phyloP scores from a whole-genome alignment of 2,888 invertebrate genomes.

The Anticlea derivata region DNA sequence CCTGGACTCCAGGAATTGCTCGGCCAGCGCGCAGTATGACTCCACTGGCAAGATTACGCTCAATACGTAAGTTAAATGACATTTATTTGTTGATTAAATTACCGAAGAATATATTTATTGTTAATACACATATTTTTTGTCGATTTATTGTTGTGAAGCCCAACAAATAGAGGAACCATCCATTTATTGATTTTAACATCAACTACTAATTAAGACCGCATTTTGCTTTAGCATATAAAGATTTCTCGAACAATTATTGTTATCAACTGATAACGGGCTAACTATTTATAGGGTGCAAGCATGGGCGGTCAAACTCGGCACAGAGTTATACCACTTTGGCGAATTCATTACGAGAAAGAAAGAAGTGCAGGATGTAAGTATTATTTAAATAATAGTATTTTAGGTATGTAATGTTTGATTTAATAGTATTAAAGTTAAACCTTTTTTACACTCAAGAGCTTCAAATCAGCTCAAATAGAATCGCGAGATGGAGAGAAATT shows the following conservation, averaged over 20 bases:
- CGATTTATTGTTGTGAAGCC: not conserved
- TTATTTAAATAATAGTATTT: too few relatives aligned
- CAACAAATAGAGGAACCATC: not conserved
- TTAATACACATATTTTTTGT: not conserved
- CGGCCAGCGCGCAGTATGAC: conserved; percentile 72
- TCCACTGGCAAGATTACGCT: conserved; percentile 66
- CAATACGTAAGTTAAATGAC: conserved; percentile 65
- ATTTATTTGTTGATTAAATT: not conserved
- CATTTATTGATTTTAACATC: conserved; percentile 7
- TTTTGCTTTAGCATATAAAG: not conserved
- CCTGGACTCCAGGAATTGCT: conserved; percentile 73
- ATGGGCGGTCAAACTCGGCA: conserved; percentile 92
- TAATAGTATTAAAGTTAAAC: not conserved
- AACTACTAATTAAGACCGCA: conserved; percentile 6
- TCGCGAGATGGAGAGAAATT: conserved; percentile 90
- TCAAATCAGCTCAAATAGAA: conserved; percentile 90
- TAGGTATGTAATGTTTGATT: not conserved
- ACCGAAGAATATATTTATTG: too few relatives aligned
- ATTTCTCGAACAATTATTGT: not conserved
- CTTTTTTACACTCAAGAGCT: conserved; percentile 83
- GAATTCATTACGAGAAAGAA: conserved; percentile 91
- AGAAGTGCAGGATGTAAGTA: conserved; percentile 89
- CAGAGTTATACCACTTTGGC: conserved; percentile 91
- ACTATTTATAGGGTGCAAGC: conserved; percentile 86
- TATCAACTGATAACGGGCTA: conserved; percentile 10